A percentile compares a stretch with the other conserved stretches of the same genome.
Conservation (phyloP, 2,113 vertebrate species). For the Osmerus eperlanus region DNA sequence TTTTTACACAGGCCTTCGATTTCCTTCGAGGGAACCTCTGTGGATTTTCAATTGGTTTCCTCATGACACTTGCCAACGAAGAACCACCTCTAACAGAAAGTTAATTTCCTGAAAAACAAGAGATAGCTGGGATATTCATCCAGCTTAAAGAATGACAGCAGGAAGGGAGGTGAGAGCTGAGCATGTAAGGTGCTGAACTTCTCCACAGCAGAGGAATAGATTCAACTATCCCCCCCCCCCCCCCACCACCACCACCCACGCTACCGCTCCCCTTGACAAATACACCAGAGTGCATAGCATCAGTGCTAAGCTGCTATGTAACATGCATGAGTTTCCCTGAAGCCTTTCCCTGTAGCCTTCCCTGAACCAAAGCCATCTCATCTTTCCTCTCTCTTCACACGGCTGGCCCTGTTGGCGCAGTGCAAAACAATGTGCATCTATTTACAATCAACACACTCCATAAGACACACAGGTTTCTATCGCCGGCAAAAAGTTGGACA, state of each 20-base stretch:
- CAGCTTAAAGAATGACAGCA: constrained; percentile 42
- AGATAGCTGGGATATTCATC: constrained; percentile 42
- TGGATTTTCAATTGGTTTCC: too few relatives aligned
- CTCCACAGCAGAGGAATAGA: constrained; percentile 14
- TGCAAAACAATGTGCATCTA: constrained; percentile 48
- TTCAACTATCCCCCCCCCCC: neutral
- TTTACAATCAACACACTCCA: constrained; percentile 39
- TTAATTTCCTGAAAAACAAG: constrained; percentile 49
- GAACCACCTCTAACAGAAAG: constrained; percentile 36
- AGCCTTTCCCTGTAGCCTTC: too few relatives aligned
- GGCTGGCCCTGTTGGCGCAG: neutral
- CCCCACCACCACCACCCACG: neutral
- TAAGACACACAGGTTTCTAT: constrained; percentile 39
- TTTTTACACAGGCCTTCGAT: too few relatives aligned
- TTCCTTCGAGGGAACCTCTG: too few relatives aligned
- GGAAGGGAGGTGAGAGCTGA: constrained; percentile 51
- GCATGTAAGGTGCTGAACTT: constrained; percentile 44
- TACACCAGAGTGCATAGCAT: constrained; percentile 17
- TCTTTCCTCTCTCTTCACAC: neutral
- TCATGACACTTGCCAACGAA: too few relatives aligned
- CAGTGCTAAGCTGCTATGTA: too few relatives aligned
- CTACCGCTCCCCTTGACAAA: constrained; percentile 5
- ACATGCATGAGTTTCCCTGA: too few relatives aligned
- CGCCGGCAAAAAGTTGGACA: constrained; percentile 61
- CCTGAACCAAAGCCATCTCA: too few relatives aligned